A percentile compares a stretch with the other conserved stretches of the same genome.
phyloP scores from a whole-genome alignment of 2,797 vertebrate genomes.

The Cossypha polioptera region DNA sequence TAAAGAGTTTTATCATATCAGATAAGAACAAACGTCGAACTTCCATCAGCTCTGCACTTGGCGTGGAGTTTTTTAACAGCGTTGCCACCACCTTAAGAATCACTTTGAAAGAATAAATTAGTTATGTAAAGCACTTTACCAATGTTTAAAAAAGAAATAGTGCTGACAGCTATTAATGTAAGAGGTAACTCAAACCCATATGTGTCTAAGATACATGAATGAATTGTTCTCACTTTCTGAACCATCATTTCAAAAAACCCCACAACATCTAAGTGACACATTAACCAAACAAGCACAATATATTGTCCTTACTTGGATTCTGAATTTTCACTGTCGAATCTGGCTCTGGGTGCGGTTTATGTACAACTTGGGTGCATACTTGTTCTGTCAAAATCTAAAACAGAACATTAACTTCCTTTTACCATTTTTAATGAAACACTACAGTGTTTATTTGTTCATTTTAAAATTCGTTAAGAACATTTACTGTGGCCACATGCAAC shows the following conservation, averaged over 20 bases:
- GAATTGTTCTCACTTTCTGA: neutral
- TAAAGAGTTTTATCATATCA: conserved; percentile 99
- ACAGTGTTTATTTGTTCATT: neutral
- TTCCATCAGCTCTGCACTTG: conserved; percentile 97
- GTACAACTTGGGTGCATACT: conserved; percentile 98
- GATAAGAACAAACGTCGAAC: conserved; percentile 96
- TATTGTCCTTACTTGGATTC: conserved; percentile 90
- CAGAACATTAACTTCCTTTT: conserved; percentile 26
- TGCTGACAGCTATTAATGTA: neutral
- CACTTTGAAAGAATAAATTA: conserved; percentile 81
- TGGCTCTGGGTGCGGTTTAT: conserved; percentile 97
- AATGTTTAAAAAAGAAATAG: neutral
- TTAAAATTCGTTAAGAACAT: neutral
- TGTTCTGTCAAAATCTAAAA: conserved; percentile 97
- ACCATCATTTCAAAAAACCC: neutral
- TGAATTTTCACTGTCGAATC: conserved; percentile 99
- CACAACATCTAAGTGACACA: neutral
- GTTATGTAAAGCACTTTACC: conserved; percentile 21
- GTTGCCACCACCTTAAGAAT: conserved; percentile 98
- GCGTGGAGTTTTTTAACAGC: conserved; percentile 92
- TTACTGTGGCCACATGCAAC: neutral
- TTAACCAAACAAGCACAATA: neutral
- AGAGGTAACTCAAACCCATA: neutral
- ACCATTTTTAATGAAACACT: neutral
- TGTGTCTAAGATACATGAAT: neutral